phyloP scores from a whole-genome alignment of 2,888 invertebrate species.

The Cremastinae sp. region DNA sequence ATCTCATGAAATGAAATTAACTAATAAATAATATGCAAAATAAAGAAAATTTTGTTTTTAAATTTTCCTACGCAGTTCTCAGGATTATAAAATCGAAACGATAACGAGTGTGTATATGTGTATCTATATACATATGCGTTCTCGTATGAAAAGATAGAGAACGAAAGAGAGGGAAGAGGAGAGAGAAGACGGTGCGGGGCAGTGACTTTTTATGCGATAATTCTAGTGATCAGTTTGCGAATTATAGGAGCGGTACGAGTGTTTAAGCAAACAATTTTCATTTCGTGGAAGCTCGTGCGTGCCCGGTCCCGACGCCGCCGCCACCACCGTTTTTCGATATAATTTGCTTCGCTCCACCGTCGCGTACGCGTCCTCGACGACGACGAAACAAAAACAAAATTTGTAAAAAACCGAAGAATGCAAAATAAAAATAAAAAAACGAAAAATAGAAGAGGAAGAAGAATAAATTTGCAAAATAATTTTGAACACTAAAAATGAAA shows the following conservation, averaged over 20 bases:
- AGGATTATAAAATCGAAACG: constrained; percentile 23
- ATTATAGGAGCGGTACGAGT: constrained; percentile 58
- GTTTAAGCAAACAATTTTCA: constrained; percentile 59
- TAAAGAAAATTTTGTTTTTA: too few relatives aligned
- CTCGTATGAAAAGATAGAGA: not conserved
- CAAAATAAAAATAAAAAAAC: constrained; percentile 46
- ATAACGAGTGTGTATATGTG: not conserved
- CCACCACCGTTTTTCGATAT: constrained; percentile 50
- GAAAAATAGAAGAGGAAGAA: constrained; percentile 40
- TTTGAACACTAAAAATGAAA: constrained; percentile 51
- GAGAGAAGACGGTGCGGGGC: constrained; percentile 48
- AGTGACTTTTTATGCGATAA: constrained; percentile 60
- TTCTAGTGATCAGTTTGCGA: constrained; percentile 57
- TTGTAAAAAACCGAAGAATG: constrained; percentile 11
- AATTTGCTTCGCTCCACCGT: constrained; percentile 53
- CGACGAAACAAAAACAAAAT: constrained; percentile 21
- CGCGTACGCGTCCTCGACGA: constrained; percentile 7
- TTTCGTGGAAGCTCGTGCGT: constrained; percentile 62
- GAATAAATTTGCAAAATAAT: constrained; percentile 49
- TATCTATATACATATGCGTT: not conserved
- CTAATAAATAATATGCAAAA: too few relatives aligned
- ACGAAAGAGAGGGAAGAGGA: not conserved
- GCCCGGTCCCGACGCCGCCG: constrained; percentile 14
- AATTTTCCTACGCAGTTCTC: not conserved
- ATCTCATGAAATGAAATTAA: too few relatives aligned